Base-by-base conservation (phyloP, 2,888 invertebrate genomes). In the Brenthis hecate region DNA sequence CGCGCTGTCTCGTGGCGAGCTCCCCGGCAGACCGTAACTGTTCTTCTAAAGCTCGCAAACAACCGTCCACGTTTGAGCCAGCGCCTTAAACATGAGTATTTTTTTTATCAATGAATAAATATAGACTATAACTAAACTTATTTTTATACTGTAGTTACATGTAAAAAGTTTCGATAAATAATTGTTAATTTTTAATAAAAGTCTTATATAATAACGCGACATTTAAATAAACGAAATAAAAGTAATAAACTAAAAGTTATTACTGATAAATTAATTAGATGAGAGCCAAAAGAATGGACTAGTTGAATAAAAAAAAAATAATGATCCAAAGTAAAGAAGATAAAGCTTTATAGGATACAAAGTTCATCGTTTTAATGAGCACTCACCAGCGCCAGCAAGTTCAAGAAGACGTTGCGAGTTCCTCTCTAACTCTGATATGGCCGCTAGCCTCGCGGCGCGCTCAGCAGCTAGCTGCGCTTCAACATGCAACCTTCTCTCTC, bases 11-110 rank as follows among this genome's bases (percentile, higher is more conserved):
- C 63, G 95, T 94, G 3, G 97, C 94, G 68, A 96, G 94, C 81
- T 96, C 95, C 28, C 96, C 95, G 3, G 96, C 96, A 63, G 96
- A 94, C 75, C 96, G 95, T 71, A 96, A 94, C 79, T 96, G 96
- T 14, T 95, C 95, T 80, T 97, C 97, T 65, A 97, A 84, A 72
- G 96, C 96, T 28, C 96, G 91, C 65, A 97, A 93, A 78, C 96
- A 96, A 66, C 96, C 96, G 60, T 94, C 94, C 3, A 95, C 94
- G 70, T 94, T 94, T 69, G 94, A 91, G 53, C 92, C 94, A 1
- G 88, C 86, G 65, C 88, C 91, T 90, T 68, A 6, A 69, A 61
- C n/a, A 61, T 36, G 14, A 54, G 13, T 13, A 32, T n/a, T n/a
- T 28, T 60, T 55, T 47, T 11, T 60, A 47, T 3, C 3, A 36